Evolutionary conservation across 2,797 vertebrate species (phyloP), one percentile per base, ranked within the genome.

Genomic region (Onychomys arenicola): DNA sequence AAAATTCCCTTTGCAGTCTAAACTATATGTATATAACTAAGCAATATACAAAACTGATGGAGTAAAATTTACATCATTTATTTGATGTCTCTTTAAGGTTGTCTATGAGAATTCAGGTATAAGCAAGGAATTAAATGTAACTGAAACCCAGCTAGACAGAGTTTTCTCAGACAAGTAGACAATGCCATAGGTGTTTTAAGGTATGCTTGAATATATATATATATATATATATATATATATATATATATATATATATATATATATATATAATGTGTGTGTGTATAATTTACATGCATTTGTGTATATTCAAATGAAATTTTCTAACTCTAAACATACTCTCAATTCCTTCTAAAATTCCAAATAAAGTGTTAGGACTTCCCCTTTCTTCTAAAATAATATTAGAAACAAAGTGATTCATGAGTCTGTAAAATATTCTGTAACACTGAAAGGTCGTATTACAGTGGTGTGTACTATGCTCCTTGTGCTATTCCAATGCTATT

Each of bases 401-500:
- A 32, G 16, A 78, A n/a, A 90, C 40, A 65, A 12, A 34, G 1
- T 40, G 43, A 76, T 5, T 34, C 57, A 83, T 12, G 40, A 8
- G 14, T 57, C 59, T 73, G 37, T 37, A 59, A 73, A 90, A 78
- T 49, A 67, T 13, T 57, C 10, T 1, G 37, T 90, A 78, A 40
- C 59, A 90, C 29, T 57, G 12, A 57, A 78, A 21, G 10, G 0
- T 5, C 17, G 21, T 67, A 14, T 34, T 21, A 29, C 16, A n/a
- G 2, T 19, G 0, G 8, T 5, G n/a, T 29, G 5, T 25, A 27
- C 7, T 59, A 4, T 16, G 5, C 27, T 7, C 32, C 4, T 1
- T 9, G 0, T 32, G 29, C 40, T 81, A 55, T 6, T 19, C 89
- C 23, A 8, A 34, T 71, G 65, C 9, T 5, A 12, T 23, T 21